Base-by-base conservation (phyloP, 2,888 invertebrate genomes). In the Tridacna gigas region DNA sequence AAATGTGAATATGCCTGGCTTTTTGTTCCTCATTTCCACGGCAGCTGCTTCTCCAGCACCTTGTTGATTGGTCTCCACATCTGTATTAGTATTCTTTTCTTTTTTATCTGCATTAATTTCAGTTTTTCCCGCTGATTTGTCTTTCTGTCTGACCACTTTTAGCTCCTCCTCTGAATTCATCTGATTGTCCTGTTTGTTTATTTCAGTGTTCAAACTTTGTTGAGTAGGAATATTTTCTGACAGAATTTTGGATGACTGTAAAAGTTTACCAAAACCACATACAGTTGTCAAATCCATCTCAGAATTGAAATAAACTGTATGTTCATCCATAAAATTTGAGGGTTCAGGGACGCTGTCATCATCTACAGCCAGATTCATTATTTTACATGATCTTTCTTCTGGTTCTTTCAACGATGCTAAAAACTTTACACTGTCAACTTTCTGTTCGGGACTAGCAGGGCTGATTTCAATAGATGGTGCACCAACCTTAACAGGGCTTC, bases 271-370 rank as follows among this genome's bases (percentile, higher is more conserved):
- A 13, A 51, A 2, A 51, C 51, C 71, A 25, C 20, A n/a, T 0
- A 90, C 87, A 48, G 82, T 85, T 7, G 92, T 92, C 45, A 92
- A 87, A 51, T 92, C 92, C 92, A 92, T 92, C 28, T 92, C 91
- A 12, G 88, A 66, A 80, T 91, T 88, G 48, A 92, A 90, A 71
- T 88, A 90, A 12, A 86, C 79, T 12, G 92, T 92, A n/a, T 80
- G 74, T 66, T 89, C 89, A 20, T 88, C 88, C 22, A 67, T 63
- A 60, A 83, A 82, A 5, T 51, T 71, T 22, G 51, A 51, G 18
- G 77, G 69, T 26, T 80, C 80, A 15, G 71, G 74, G 5, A 79
- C 12, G 45, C 76, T 77, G 37, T 71, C 74, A 25, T 51, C 22
- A 45, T 77, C 77, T 15, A 22, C 1, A n/a, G 37, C 18, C 15